Conservation (phyloP, 2,888 invertebrate genomes). For the Athalia rosae region DNA sequence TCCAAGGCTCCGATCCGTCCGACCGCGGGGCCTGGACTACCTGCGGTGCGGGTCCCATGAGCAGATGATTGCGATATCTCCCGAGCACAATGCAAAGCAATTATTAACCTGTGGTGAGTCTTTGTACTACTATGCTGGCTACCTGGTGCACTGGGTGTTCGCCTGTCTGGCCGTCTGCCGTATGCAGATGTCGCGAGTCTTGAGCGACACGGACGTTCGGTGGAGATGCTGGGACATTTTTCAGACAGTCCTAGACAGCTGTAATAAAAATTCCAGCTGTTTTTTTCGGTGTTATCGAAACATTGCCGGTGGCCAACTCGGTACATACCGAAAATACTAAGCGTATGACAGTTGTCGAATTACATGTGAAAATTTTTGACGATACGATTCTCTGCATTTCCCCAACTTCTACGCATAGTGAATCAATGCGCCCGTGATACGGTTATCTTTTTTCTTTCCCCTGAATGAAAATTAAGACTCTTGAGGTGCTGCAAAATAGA, state of each 20-base stretch:
- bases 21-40: slow-evolving; percentile 44
- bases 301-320: slow-evolving; percentile 52
- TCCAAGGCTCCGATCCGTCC: slow-evolving; percentile 28
- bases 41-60: slow-evolving; percentile 50
- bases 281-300: slow-evolving; percentile 52
- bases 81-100: slow-evolving; percentile 64
- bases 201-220: slow-evolving; percentile 35
- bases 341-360: neutral
- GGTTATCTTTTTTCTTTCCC: no score
- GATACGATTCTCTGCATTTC: no score
- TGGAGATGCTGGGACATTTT: slow-evolving; percentile 57
- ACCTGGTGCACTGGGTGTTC: slow-evolving; percentile 46
- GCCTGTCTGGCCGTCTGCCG: slow-evolving; percentile 54
- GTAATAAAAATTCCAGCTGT: slow-evolving; percentile 63
- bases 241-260: slow-evolving; percentile 63
- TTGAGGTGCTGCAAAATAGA: neutral
- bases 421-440: no score
- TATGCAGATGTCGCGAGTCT: slow-evolving; percentile 56
- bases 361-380: no score
- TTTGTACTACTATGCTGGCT: slow-evolving; percentile 36
- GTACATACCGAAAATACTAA: neutral
- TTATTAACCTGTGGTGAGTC: slow-evolving; percentile 64
- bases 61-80: slow-evolving; percentile 64
- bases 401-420: no score
- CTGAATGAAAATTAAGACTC: no score